These are phyloP conservation scores for Danio choprae DNA, from an alignment of 2,797 vertebrate genomes.

Conservation along the genomic window DNA sequence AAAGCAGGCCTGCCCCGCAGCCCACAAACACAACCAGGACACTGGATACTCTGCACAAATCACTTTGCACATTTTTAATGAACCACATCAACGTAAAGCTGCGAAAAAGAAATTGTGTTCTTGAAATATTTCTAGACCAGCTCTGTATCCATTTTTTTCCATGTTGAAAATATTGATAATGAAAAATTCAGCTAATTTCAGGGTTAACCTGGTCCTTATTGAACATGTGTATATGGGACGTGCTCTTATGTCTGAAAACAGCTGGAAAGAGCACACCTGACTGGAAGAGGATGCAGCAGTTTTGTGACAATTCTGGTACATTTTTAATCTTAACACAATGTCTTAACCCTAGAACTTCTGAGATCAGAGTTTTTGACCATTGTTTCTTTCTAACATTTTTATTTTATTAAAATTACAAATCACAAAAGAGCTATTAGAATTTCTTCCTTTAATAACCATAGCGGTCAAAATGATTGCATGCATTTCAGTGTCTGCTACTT, in stretches of 20 bases:
- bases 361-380: no score
- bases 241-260: not conserved
- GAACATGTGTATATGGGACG: not conserved
- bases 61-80: constrained; percentile 39
- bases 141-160: not conserved
- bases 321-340: not conserved
- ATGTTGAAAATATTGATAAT: not conserved
- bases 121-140: constrained; percentile 4
- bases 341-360: not conserved
- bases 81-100: constrained; percentile 21
- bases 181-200: not conserved
- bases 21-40: constrained; percentile 26
- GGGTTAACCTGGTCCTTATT: not conserved
- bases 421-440: no score
- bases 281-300: not conserved
- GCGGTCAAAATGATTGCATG: no score
- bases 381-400: no score
- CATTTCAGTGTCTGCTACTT: no score
- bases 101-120: not conserved
- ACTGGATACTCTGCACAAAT: constrained; percentile 27
- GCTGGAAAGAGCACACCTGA: not conserved
- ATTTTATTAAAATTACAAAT: no score
- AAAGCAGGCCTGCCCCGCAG: constrained; percentile 47
- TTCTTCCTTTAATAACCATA: no score
- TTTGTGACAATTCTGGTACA: not conserved